Conservation (phyloP, 2,113 vertebrate genomes). For the Charadrius vociferus region DNA sequence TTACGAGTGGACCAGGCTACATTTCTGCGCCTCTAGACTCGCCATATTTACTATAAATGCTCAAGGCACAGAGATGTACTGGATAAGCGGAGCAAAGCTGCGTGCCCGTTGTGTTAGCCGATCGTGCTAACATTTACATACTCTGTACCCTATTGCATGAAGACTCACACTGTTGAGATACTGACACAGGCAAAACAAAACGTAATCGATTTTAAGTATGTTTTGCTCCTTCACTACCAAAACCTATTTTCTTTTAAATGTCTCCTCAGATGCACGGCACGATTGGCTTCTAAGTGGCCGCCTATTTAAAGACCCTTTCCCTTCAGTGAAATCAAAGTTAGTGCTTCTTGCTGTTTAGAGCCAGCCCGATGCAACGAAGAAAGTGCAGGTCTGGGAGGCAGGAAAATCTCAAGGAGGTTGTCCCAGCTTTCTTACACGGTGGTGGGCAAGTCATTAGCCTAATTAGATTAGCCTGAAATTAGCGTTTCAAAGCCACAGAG, state of each 20-base stretch:
- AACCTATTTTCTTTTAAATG: not conserved
- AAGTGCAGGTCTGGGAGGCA: not conserved
- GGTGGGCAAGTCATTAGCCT: not conserved
- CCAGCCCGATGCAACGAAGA: not conserved
- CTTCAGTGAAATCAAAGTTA: not conserved
- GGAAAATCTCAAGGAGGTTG: not conserved
- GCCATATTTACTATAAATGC: accelerated
- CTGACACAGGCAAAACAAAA: not conserved
- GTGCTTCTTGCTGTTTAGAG: not conserved
- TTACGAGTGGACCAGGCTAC: not conserved
- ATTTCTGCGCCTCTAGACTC: not conserved
- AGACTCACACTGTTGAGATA: not conserved
- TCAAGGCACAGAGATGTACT: not conserved
- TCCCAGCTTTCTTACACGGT: not conserved
- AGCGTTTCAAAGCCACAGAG: not conserved
- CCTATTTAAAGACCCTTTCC: not conserved
- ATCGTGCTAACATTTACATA: not conserved
- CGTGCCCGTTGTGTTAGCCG: not conserved
- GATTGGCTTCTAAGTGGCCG: not conserved
- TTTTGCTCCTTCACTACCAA: not conserved
- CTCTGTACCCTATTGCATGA: not conserved
- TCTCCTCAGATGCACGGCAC: not conserved
- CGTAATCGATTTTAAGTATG: not conserved
- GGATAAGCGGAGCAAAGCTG: not conserved
- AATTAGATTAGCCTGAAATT: conserved; percentile 36